Percentiles rank a stretch among this genome's conserved stretches.
phyloP scores from a whole-genome alignment of 2,797 vertebrate genomes.

The Novumbra hubbsi region DNA sequence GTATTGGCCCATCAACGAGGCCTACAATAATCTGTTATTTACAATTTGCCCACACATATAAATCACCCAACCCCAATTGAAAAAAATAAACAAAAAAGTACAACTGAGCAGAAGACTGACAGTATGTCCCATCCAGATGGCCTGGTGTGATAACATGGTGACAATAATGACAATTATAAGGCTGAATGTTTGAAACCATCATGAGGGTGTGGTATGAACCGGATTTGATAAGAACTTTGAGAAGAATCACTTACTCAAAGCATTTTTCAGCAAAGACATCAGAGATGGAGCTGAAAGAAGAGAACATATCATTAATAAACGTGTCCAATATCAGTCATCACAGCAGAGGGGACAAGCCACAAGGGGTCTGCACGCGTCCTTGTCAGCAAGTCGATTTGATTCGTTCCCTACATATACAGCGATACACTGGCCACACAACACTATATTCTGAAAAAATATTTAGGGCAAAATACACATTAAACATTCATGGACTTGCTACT shows the following conservation, averaged over 20 bases:
- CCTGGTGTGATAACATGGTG: neutral
- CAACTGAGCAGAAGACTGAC: neutral
- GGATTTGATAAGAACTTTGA: neutral
- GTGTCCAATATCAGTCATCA: neutral
- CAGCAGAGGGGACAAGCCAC: neutral
- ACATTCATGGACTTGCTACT: too few species aligned
- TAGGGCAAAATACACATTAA: too few species aligned
- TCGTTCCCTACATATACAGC: too few species aligned
- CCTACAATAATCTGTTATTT: neutral
- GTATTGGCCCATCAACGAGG: neutral
- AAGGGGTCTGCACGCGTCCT: too few species aligned
- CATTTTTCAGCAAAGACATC: slow-evolving; percentile 58
- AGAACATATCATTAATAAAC: neutral
- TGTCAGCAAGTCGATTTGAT: too few species aligned
- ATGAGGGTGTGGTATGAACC: neutral
- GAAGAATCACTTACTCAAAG: slow-evolving; percentile 55
- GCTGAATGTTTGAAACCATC: neutral
- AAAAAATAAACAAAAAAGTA: neutral
- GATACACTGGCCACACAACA: too few species aligned
- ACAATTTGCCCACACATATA: neutral
- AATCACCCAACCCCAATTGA: neutral
- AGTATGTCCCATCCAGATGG: neutral
- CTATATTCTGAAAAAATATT: too few species aligned
- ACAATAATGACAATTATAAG: neutral
- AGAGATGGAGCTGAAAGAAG: slow-evolving; percentile 58